Evolutionary conservation across 1,140 invertebrate genomes (phyloP), one percentile per base, ranked within the genome.

Genomic region (Hesperophylax magnus): DNA sequence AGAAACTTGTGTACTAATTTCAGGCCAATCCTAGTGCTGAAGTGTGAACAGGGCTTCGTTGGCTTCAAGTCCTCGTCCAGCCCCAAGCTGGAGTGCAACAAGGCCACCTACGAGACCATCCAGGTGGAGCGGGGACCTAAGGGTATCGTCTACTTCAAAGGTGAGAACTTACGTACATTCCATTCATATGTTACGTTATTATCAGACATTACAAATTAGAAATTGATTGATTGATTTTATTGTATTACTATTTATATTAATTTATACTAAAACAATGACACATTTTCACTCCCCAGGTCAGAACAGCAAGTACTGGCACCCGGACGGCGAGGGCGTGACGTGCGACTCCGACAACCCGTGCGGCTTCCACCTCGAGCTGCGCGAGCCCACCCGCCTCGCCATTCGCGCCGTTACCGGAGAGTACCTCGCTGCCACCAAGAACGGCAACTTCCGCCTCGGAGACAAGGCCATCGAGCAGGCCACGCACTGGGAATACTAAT

Each of bases 11-110:
- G 9, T 81, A 80, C 82, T 84, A 63, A 81, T 87, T 86, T 60
- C 87, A 95, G 97, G 85, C 97, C 97, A 1, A 96, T 98, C 86
- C 89, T 99, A 84, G 97, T 99, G 82, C 90, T 99, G 83, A 97
- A 98, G 88, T 97, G 96, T 86, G 98, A 99, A 86, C 97, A 98
- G 89, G 98, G 98, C 17, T 98, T 98, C 89, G 97, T 99, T 56
- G 98, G 97, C 0, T 96, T 95, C 85, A 98, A 98, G 89, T 93
- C 93, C 53, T 89, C 93, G 0, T 91, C 93, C 52, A 96, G 93
- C 84, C 91, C 93, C 17, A 96, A 96, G 87, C 91, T 98, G 82
- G 97, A 98, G 88, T 99, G 98, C 91, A 99, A 98, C 90, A 98
- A 98, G 91, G 96, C 97, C 69, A 94, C 93, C 77, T 98, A 98